phyloP scores from a whole-genome alignment of 1,140 invertebrate genomes.

The Paraescarpia echinospica region DNA sequence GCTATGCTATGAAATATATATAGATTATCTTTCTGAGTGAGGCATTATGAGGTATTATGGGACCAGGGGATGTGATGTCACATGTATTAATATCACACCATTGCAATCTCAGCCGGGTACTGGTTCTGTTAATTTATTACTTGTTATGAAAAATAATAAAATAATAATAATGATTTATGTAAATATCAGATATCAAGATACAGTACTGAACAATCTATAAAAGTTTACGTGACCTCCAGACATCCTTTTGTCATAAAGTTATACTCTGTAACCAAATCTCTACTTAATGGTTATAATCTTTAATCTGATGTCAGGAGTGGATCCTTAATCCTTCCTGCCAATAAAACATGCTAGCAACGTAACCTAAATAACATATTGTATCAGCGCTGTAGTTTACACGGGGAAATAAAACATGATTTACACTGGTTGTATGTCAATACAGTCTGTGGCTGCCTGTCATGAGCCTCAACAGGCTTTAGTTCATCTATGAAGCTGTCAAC shows the following conservation, averaged over 20 bases:
- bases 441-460: neutral
- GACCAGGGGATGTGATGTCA: too few species aligned
- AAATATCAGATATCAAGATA: neutral
- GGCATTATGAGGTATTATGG: too few species aligned
- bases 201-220: neutral
- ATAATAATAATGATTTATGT: neutral
- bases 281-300: neutral
- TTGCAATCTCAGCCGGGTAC: too few species aligned
- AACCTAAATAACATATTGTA: neutral
- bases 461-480: too few species aligned
- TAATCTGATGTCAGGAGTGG: neutral
- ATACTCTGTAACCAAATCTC: neutral
- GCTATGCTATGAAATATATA: too few species aligned
- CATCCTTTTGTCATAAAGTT: neutral
- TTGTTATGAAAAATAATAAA: neutral
- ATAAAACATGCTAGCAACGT: neutral
- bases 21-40: too few species aligned
- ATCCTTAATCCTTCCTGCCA: neutral
- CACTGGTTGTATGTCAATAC: neutral
- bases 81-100: too few species aligned
- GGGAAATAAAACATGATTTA: neutral
- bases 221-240: neutral
- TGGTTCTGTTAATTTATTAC: too few species aligned
- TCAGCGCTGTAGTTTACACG: neutral
- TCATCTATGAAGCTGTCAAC: too few species aligned